Evolutionary conservation across 2,797 vertebrate species (phyloP), one percentile per base, ranked within the genome.

Genomic region (Apogon hyalosoma): DNA sequence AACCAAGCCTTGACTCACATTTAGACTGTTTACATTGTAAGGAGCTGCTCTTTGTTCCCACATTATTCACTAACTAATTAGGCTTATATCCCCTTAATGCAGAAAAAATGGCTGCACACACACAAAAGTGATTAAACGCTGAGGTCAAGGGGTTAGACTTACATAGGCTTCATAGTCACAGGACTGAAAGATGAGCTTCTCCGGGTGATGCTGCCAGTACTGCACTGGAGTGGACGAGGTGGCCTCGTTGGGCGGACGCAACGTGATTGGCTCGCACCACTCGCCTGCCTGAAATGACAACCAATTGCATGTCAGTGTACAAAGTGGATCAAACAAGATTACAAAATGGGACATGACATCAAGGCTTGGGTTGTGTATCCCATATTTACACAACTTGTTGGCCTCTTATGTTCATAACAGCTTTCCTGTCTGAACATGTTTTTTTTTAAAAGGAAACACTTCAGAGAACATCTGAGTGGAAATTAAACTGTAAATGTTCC

Each of bases 81-180:
- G 4, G 24, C 5, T 28, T 28, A 28, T 1, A 1, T 5, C 4
- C 4, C 4, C 24, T 28, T 28, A 28, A 28, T 28, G 24, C 24
- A 5, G 24, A 28, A 28, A 28, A 28, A 28, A 28, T 28, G 24
- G 24, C 24, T 28, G 19, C 24, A 62, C 13, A 63, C 16, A 59
- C 38, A 43, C 10, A 21, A 6, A 2, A 7, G 41, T 57, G 12
- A 46, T 12, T 41, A 41, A 41, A 28, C 24, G 5, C 24, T 28
- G 24, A 31, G 9, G 10, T 1, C 39, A 13, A 12, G 15, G 0
- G 0, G 6, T 10, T 15, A 3, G 60, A 98, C 98, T 99, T 92
- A 99, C 98, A 73, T 98, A 99, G 82, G 98, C 98, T 91, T 99
- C 98, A 69, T 99, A 99, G 92, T 99, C 98, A 6, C 98, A 99